These are phyloP conservation scores for Macquaria ambigua DNA, from an alignment of 2,113 vertebrate genomes.

Conservation along the genomic window DNA sequence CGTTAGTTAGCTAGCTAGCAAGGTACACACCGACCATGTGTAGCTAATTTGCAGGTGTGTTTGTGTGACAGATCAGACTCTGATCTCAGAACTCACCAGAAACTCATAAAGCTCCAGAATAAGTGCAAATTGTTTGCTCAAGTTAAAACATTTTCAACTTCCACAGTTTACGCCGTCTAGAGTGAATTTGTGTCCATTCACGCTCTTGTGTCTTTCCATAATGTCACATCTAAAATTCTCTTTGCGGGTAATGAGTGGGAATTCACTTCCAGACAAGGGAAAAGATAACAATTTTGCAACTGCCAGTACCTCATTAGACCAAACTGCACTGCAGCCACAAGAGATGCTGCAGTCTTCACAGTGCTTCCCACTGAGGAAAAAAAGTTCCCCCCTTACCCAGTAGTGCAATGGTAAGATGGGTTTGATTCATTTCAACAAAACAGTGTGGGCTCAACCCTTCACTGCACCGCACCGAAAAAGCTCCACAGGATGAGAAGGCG, in stretches of 20 bases:
- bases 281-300: neutral
- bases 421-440: constrained; percentile 30
- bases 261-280: neutral
- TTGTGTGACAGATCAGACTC: no score
- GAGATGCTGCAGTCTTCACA: neutral
- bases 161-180: neutral
- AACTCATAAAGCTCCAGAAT: no score
- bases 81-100: no score
- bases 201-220: no score
- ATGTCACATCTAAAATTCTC: no score
- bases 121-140: no score
- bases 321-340: neutral
- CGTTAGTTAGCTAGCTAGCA: no score
- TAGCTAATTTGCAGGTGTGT: no score
- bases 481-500: constrained; percentile 83
- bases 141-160: neutral
- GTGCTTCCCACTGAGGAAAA: neutral
- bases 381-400: neutral
- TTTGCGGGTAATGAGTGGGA: neutral
- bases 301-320: neutral
- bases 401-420: no score
- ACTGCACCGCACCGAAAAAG: constrained; percentile 51
- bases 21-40: no score
- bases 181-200: no score
- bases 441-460: constrained; percentile 52